Evolutionary conservation across 30 jellyfish, hydroid and myxozoan species (phyloP).

Genomic region (Haliclystus octoradiatus): DNA sequence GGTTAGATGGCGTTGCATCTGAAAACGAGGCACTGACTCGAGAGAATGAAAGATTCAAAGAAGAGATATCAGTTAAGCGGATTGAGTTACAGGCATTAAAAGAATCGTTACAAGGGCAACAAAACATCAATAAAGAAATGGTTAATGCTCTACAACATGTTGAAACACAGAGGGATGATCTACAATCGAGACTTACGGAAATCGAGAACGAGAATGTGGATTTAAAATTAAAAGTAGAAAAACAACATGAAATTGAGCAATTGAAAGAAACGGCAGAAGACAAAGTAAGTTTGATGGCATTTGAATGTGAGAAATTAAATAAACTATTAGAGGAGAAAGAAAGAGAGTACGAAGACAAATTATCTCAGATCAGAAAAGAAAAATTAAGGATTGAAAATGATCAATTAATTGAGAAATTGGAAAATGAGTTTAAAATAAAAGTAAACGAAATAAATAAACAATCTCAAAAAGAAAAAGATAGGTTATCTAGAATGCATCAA

Average conservation of each 20-base stretch:
- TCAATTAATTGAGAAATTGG: conserved; percentile 37
- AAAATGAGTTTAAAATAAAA: conserved; percentile 41
- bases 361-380: neutral
- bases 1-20: neutral
- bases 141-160: too few species aligned
- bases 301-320: neutral
- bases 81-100: neutral
- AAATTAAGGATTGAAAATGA: neutral
- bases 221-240: too few species aligned
- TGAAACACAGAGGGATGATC: too few species aligned
- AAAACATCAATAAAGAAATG: neutral
- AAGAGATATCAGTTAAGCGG: neutral
- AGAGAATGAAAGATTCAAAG: neutral
- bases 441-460: conserved; percentile 48
- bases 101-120: neutral
- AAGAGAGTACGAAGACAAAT: neutral
- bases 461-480: conserved; percentile 46
- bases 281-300: too few species aligned
- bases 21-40: neutral
- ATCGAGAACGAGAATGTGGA: neutral
- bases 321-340: neutral
- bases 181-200: neutral
- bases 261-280: neutral
- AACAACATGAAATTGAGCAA: neutral
- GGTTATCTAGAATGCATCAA: conserved; percentile 40